Evolutionary conservation across 2,888 invertebrate genomes (phyloP), one percentile per base, ranked within the genome.

Genomic region (Trilocha varians): DNA sequence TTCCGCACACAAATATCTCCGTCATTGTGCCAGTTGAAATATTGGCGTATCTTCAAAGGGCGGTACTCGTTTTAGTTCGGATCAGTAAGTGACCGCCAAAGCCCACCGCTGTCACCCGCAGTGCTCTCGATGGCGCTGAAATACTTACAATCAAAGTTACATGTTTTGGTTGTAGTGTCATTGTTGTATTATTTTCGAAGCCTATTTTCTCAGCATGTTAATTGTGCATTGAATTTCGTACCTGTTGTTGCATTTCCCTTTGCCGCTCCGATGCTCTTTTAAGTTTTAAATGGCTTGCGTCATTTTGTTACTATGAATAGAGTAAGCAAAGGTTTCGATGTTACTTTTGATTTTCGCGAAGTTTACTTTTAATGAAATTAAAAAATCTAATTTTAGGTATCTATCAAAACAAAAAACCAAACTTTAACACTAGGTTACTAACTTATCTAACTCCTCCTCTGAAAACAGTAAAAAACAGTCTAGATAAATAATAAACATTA

Each of bases 1-100:
- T 83, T 85, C 85, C 84, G 85, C 83, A 84, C 79, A 84, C 83
- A 83, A 84, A 82, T 83, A 75, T 77, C 70, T 51, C 52, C 56
- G 79, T 83, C 83, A 84, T 85, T 85, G 85, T 84, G 76, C 61
- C 56, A 61, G 70, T 74, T 79, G 76, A 83, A 75, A 76, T 83
- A 83, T 80, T 74, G 70, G 52, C 52, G 56, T 63, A 51, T 57
- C 62, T 53, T 60, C 62, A 71, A 72, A 69, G 59, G 66, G 67
- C 71, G 71, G 71, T 47, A 42, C 41, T 48, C 61, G 47, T 69
- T 73, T 71, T 63, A 57, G 51, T 55, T 49, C 43, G 45, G 46
- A 49, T 53, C 49, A 50, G 45, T 56, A 58, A 54, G 46, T 43
- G 42, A 46, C 74, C 77, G 79, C 67, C 79, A 78, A 74, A 76